Evolutionary conservation across 2,113 vertebrate genomes (phyloP), one percentile per base, ranked within the genome.

Genomic region (Pholis gunnellus): DNA sequence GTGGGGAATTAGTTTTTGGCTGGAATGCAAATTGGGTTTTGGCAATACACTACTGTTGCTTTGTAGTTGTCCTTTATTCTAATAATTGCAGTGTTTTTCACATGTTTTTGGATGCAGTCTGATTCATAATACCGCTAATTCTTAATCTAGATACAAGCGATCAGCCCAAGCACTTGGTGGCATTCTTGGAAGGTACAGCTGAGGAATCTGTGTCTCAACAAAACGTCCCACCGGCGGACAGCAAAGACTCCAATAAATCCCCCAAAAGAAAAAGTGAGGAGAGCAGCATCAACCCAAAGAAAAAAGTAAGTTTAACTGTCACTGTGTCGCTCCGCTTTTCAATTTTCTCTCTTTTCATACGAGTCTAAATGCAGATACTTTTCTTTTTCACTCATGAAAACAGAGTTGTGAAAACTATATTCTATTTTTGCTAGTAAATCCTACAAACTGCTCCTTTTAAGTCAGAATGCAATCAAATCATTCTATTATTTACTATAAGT

Each of bases 191-290:
- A 40, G 3, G 15, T 14, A 79, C 22, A 9, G 54, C 57, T 54
- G 70, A 87, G 3, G 63, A 84, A 75, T 82, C 1, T 34, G 81
- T 5, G 5, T 54, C 65, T 44, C 82, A 87, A 17, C 44, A 64
- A 29, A 74, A 13, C 29, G 5, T 6, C 0, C 15, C 44, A 56
- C 48, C 0, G 22, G 4, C 29, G 67, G 82, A 88, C 27, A 31
- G 0, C 52, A 82, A 59, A 38, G 74, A 83, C 14, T 36, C 78
- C 7, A 40, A 1, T 14, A 73, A 11, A 68, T 83, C 78, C 0
- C 74, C 91, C 14, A 94, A 94, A 89, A 79, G 83, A 20, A 87
- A 29, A 5, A 90, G 79, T 83, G 92, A 94, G 6, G 89, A 92
- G 13, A 34, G 22, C 29, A 34, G 50, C 31, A 65, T 6, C 0